Evolutionary conservation across 2,888 invertebrate genomes (phyloP).

Genomic region (Heliconius cydno): DNA sequence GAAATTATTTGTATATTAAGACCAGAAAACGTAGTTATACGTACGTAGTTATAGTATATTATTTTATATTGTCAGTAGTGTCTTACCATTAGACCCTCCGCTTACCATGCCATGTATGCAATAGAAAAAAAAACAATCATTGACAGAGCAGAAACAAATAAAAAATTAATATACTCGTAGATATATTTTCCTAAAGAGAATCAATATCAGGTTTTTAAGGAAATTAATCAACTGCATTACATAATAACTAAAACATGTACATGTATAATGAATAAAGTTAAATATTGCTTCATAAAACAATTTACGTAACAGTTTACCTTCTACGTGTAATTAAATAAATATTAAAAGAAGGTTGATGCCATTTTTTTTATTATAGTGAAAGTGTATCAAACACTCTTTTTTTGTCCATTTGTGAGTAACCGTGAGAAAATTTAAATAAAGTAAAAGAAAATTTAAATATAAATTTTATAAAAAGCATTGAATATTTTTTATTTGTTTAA

Average conservation of each 20-base stretch:
- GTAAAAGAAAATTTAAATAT: neutral
- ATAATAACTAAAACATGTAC: neutral
- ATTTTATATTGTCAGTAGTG: neutral
- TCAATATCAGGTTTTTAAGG: neutral
- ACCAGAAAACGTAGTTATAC: neutral
- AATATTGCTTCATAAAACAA: conserved; percentile 7
- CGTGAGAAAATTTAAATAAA: neutral
- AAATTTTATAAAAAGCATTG: neutral
- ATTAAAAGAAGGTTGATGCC: neutral
- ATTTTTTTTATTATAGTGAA: conserved; percentile 6
- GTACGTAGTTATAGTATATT: neutral
- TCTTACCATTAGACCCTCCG: too few relatives aligned
- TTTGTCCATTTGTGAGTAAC: neutral
- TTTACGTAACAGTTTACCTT: conserved; percentile 8
- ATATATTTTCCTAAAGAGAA: neutral
- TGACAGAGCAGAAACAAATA: neutral
- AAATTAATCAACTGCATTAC: neutral
- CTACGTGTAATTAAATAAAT: conserved; percentile 8
- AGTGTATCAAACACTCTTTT: neutral
- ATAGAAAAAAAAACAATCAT: too few relatives aligned
- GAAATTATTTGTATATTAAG: neutral
- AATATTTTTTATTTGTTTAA: too few relatives aligned
- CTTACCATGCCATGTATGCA: too few relatives aligned
- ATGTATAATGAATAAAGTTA: neutral
- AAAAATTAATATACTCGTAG: neutral